phyloP scores from a whole-genome alignment of 2,888 invertebrate genomes.

The Lymantria monacha region DNA sequence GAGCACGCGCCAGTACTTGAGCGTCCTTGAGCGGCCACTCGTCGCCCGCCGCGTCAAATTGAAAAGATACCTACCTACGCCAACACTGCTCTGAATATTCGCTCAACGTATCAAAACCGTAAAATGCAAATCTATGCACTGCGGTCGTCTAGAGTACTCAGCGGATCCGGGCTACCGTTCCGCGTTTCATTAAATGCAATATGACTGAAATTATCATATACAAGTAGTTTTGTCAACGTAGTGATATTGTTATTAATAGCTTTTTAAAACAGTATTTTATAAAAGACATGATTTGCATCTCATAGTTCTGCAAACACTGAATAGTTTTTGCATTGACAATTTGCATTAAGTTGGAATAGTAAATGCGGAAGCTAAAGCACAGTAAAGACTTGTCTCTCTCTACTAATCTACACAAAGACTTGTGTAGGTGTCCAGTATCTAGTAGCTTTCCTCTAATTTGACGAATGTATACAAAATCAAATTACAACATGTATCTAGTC shows the following conservation, averaged over 20 bases:
- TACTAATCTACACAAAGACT: too few relatives aligned
- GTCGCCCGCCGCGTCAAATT: constrained; percentile 73
- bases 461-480: constrained; percentile 61
- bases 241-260: constrained; percentile 52
- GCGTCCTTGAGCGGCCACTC: constrained; percentile 70
- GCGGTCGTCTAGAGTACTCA: constrained; percentile 74
- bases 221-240: constrained; percentile 56
- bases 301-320: constrained; percentile 11
- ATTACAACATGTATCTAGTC: constrained; percentile 68
- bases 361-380: constrained; percentile 28
- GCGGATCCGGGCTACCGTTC: constrained; percentile 48
- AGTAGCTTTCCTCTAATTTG: constrained; percentile 50
- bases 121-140: constrained; percentile 82
- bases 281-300: constrained; percentile 14
- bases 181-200: constrained; percentile 75
- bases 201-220: constrained; percentile 70
- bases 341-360: constrained; percentile 25
- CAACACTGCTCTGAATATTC: constrained; percentile 78
- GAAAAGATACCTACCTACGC: constrained; percentile 79
- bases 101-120: constrained; percentile 79
- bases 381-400: constrained; percentile 16
- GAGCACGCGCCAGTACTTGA: constrained; percentile 77
- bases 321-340: constrained; percentile 18
- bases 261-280: constrained; percentile 17
- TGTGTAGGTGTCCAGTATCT: constrained; percentile 24